Base-by-base conservation (phyloP, 2,113 vertebrate species). In the Gobio gobio region DNA sequence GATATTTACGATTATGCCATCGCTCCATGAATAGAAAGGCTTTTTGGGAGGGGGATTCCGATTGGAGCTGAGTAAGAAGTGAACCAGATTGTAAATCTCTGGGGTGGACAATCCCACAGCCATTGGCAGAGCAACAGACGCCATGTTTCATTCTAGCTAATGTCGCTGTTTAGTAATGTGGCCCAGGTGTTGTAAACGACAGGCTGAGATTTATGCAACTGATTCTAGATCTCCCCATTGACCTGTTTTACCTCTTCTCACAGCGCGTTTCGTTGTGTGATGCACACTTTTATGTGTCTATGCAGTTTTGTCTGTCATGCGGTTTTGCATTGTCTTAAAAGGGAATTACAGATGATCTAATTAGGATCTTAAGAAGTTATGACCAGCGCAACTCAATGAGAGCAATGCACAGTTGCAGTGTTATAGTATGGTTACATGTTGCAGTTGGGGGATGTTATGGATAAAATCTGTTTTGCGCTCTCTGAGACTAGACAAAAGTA, bases 1-100 rank as follows among this genome's bases (percentile, higher is more conserved):
- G 76, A 78, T 91, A 84, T 89, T 87, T 85, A 88, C 51, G 49
- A 85, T 72, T 36, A 58, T 84, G 43, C 45, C 64, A 61, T 73
- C 74, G 63, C 45, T 74, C 73, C 40, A 73, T 74, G 72, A 87
- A 87, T 81, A 77, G 51, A 61, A 68, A 82, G 49, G 72, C 43
- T 78, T 83, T 56, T 61, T 4, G 40, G 74, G 63, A n/a, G 45
- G 66, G 29, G 26, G 20, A 20, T 6, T n/a, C 51, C 16, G 2
- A 26, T 29, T 8, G n/a, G 63, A 47, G 66, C 18, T 78, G 16
- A 64, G 51, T 74, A 54, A 59, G 84, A 83, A 87, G 26, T 70
- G 6, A 59, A 56, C 49, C 49, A 43, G 49, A 59, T 66, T 77
- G 61, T 84, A 84, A 73, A 87, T 87, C 86, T 84, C 81, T 66